Evolutionary conservation across 2,113 vertebrate genomes (phyloP), one percentile per base, ranked within the genome.

Genomic region (Gallinago jamesoni): DNA sequence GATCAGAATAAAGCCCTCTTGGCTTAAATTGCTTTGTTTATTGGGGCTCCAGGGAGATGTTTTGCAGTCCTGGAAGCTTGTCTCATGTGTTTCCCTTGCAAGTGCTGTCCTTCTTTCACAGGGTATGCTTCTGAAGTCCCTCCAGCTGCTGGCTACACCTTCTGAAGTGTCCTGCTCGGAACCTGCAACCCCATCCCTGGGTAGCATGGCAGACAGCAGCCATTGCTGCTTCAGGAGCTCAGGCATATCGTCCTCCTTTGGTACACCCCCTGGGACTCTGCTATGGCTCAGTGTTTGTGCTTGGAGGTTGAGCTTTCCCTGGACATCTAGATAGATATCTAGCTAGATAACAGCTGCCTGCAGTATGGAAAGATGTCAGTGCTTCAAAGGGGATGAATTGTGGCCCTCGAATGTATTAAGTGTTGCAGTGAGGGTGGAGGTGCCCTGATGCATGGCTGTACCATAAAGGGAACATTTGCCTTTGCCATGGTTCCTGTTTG

Each of bases 111-210:
- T 30, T 62, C 33, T 87, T 64, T 84, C 68, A 6, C 50, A 60
- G 79, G 41, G 5, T 37, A 12, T 17, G 64, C 31, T 69, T 94
- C 81, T 95, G 87, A 95, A 91, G 68, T 70, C 81, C 53, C 91
- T 91, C 91, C 94, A 94, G 92, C 67, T 45, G 47, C 93, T 84
- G 96, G 84, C 91, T 78, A 73, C 80, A 45, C 33, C 77, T 95
- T 89, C 93, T 60, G 80, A 84, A 89, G 91, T 10, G 43, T 78
- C 80, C 56, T 72, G 91, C 93, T 81, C 91, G 76, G 77, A 84
- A 81, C 64, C 76, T 92, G 87, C 60, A 55, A 33, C 52, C 76
- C 55, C 52, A 10, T 67, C 60, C 33, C 39, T 15, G 56, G 37
- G 76, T 15, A 41, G 73, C 55, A 17, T 12, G 33, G 68, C 76